Evolutionary conservation across 2,888 invertebrate genomes (phyloP).

Genomic region (Hypselothyrea guttata): DNA sequence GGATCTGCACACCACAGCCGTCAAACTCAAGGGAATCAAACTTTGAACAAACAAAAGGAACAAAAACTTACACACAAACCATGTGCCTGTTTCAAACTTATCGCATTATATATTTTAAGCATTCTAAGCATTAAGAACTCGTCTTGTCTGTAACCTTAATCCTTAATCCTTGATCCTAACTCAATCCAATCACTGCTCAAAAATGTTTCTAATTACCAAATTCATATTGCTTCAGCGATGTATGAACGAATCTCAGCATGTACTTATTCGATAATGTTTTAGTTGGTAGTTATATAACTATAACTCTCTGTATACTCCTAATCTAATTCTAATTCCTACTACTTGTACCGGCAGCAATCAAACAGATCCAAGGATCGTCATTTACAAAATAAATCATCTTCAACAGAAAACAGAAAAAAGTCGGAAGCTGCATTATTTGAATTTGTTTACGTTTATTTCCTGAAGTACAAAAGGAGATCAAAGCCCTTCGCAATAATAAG

Average conservation of each 20-base stretch:
- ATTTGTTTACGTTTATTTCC: too few species aligned
- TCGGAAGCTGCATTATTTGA: too few species aligned
- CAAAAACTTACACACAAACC: slow-evolving; percentile 19
- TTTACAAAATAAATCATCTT: slow-evolving; percentile 28
- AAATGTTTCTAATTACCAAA: slow-evolving; percentile 42
- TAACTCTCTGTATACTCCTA: slow-evolving; percentile 3
- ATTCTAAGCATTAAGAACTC: slow-evolving; percentile 30
- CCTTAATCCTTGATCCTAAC: too few species aligned
- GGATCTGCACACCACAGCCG: slow-evolving; percentile 81
- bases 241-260: slow-evolving; percentile 71
- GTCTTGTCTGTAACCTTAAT: slow-evolving; percentile 18
- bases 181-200: slow-evolving; percentile 64
- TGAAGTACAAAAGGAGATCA: too few species aligned
- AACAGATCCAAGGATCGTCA: slow-evolving; percentile 19
- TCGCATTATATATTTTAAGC: slow-evolving; percentile 26
- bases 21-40: slow-evolving; percentile 74
- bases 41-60: slow-evolving; percentile 34
- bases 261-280: slow-evolving; percentile 61
- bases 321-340: slow-evolving; percentile 20
- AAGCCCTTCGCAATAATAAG: too few species aligned
- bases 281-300: slow-evolving; percentile 39
- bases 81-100: slow-evolving; percentile 47
- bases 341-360: slow-evolving; percentile 31
- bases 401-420: not conserved
- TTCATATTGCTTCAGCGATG: slow-evolving; percentile 41